These are phyloP conservation scores for Astropecten irregularis DNA, from an alignment of 53 echinoderm and acorn worm species.

Conservation along the genomic window DNA sequence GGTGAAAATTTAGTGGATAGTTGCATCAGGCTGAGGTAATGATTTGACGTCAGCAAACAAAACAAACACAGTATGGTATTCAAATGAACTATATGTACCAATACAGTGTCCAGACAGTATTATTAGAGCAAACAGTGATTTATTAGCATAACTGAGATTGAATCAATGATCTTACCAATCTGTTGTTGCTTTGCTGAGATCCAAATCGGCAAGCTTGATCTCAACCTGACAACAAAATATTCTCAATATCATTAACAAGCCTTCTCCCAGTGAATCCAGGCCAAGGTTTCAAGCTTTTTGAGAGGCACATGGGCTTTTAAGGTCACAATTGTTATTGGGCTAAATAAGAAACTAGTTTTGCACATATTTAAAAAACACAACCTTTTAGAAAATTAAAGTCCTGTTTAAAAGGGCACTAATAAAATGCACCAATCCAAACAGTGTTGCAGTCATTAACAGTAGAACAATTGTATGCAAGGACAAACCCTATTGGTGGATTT, in stretches of 20 bases:
- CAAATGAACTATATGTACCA: background rate
- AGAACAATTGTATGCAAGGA: no score
- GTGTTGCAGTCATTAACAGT: no score
- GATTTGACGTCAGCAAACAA: background rate
- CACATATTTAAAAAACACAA: no score
- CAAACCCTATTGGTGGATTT: background rate
- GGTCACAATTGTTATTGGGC: no score
- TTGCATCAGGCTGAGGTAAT: background rate
- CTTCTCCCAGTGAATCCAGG: no score
- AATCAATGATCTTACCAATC: constrained; percentile 71
- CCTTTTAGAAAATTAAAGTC: no score
- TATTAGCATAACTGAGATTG: background rate
- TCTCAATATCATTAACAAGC: no score
- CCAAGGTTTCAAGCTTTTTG: no score
- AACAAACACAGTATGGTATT: background rate
- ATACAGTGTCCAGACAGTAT: background rate
- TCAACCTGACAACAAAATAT: constrained; percentile 25
- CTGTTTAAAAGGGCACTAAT: no score
- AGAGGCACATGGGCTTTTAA: no score
- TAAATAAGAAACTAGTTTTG: no score
- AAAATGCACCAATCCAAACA: no score
- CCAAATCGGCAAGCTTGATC: constrained; percentile 66
- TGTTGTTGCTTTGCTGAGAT: constrained; percentile 77
- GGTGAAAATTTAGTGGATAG: background rate
- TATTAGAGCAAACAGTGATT: background rate